These are phyloP conservation scores for Porites cylindrica DNA, from an alignment of 92 coral and sea anemone species.

Conservation along the genomic window DNA sequence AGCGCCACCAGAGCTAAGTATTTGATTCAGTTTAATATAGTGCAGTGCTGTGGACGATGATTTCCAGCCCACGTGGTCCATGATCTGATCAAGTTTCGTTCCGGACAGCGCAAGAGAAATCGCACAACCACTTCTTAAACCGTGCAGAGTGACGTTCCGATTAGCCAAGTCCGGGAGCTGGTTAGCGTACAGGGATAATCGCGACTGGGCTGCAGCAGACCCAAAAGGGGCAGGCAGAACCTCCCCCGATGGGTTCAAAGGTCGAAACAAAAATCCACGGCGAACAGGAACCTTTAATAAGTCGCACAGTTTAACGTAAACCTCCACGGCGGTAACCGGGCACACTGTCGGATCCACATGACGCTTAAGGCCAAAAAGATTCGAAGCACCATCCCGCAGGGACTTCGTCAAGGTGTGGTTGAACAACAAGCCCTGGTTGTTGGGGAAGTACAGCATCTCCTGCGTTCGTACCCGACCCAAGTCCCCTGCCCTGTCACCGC, in stretches of 20 bases:
- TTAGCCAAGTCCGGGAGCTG: conserved; percentile 6
- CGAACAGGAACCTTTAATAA: not conserved
- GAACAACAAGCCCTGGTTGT: conserved; percentile 35
- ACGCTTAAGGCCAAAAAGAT: not conserved
- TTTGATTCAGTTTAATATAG: too few relatives aligned
- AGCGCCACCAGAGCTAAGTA: too few relatives aligned
- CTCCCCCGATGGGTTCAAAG: conserved; percentile 15
- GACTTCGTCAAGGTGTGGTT: conserved; percentile 35
- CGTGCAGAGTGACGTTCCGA: conserved; percentile 12
- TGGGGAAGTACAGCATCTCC: conserved; percentile 13
- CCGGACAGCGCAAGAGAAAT: too few relatives aligned
- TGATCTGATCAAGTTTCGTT: too few relatives aligned
- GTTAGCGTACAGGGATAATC: not conserved
- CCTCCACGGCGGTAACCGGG: not conserved
- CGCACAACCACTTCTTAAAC: too few relatives aligned
- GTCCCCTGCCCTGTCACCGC: conserved; percentile 4
- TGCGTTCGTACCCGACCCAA: not conserved
- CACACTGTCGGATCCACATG: not conserved
- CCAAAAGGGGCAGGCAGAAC: conserved; percentile 14
- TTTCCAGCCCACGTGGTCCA: too few relatives aligned
- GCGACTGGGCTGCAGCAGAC: conserved; percentile 42
- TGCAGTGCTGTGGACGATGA: too few relatives aligned
- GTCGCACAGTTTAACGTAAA: not conserved
- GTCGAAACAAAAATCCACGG: conserved; percentile 21
- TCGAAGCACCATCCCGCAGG: not conserved